Evolutionary conservation across 2,797 vertebrate genomes (phyloP), one percentile per base, ranked within the genome.

Genomic region (Nothura maculosa): DNA sequence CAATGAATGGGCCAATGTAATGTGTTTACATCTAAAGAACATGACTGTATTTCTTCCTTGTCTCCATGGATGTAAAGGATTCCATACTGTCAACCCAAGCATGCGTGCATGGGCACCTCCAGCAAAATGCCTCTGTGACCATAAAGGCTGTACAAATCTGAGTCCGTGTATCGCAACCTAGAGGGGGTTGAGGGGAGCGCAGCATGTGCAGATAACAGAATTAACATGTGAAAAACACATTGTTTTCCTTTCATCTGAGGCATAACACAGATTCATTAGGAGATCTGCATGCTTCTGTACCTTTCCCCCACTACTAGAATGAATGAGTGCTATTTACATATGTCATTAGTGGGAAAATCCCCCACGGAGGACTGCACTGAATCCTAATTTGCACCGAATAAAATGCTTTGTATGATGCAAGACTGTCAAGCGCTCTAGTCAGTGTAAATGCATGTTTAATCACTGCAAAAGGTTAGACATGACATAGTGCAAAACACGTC

Each of bases 331-430:
- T 95, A 95, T 95, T 96, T 96, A 93, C 93, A 96, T 95, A 95
- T 93, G 92, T 95, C 95, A 95, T 95, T 95, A 95, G 93, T 77
- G 91, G 92, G 92, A 96, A 96, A 96, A 96, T 96, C 96, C 94
- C 92, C 92, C 81, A 90, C 94, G 95, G 94, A 95, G 94, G 72
- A 92, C 81, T 9, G 0, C 43, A 84, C 89, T 87, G 95, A 95
- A 93, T 95, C 85, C 94, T 96, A 94, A 96, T 95, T 93, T 96
- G 89, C 87, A 74, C 77, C 86, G 92, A 95, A 95, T 93, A 94
- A 95, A 95, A 90, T 81, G 67, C 68, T 92, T 95, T 92, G 93
- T 93, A 94, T 94, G 95, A 96, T 95, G 94, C 95, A 95, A 94
- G 92, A 94, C 74, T 93, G 91, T 92, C 92, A 92, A 89, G 74